phyloP scores from a whole-genome alignment of 2,797 vertebrate species.

The Corythornis leucogaster region DNA sequence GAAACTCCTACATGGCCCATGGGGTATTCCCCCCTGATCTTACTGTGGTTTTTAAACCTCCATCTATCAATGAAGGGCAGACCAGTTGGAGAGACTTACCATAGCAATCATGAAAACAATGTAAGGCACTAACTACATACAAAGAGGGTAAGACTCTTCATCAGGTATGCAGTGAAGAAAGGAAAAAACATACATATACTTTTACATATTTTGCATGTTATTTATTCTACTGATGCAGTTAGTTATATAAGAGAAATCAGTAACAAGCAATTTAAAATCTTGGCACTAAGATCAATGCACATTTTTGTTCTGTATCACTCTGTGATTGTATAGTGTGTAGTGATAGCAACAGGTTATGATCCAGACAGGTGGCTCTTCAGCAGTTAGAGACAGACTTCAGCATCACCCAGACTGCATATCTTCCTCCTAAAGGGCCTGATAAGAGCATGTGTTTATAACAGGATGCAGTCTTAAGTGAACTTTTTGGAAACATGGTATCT shows the following conservation, averaged over 20 bases:
- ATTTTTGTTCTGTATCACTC: neutral
- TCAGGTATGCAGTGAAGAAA: neutral
- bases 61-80: neutral
- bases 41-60: neutral
- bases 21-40: neutral
- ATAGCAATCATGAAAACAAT: neutral
- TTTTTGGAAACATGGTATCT: neutral
- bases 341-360: neutral
- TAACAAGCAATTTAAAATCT: neutral
- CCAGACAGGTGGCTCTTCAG: neutral
- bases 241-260: neutral
- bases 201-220: neutral
- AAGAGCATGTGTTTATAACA: neutral
- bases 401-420: neutral
- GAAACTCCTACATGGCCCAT: neutral
- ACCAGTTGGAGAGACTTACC: neutral
- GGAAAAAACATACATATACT: neutral
- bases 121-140: neutral
- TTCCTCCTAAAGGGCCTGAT: neutral
- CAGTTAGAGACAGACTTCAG: neutral
- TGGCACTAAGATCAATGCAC: neutral
- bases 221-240: neutral
- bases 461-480: neutral
- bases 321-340: neutral
- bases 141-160: neutral